phyloP scores from a whole-genome alignment of 2,888 invertebrate genomes.

The Embidobia sp. region DNA sequence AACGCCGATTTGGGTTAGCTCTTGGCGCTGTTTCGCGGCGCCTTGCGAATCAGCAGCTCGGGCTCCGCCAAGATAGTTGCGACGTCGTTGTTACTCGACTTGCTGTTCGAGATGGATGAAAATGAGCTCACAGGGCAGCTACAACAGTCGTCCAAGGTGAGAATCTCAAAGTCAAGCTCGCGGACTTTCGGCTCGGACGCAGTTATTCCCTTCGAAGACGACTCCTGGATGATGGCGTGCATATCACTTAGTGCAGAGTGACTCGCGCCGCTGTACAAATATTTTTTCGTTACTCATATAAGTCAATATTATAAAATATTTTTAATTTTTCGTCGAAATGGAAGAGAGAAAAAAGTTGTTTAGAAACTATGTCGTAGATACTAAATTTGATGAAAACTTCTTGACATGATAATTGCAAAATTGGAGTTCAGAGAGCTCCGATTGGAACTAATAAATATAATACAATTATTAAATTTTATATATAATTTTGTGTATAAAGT shows the following conservation, averaged over 20 bases:
- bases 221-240: conserved; percentile 94
- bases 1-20: conserved; percentile 71
- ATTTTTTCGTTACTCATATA: conserved; percentile 69
- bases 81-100: conserved; percentile 78
- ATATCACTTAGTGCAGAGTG: conserved; percentile 96
- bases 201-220: conserved; percentile 78
- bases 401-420: too few relatives aligned
- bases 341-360: too few relatives aligned
- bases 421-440: too few relatives aligned
- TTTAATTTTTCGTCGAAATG: too few relatives aligned
- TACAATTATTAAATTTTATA: too few relatives aligned
- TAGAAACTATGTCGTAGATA: too few relatives aligned
- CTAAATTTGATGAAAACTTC: too few relatives aligned
- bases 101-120: conserved; percentile 69
- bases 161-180: conserved; percentile 71
- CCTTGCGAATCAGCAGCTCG: conserved; percentile 73
- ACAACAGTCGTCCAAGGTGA: conserved; percentile 81
- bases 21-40: conserved; percentile 67
- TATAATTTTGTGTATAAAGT: too few relatives aligned
- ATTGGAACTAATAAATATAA: too few relatives aligned
- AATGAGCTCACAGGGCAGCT: conserved; percentile 69
- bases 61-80: conserved; percentile 80
- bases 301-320: too few relatives aligned
- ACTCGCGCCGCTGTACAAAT: conserved; percentile 84
- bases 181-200: conserved; percentile 70